These are phyloP conservation scores for Pedetes capensis DNA, from an alignment of 2,113 vertebrate species.

Conservation along the genomic window DNA sequence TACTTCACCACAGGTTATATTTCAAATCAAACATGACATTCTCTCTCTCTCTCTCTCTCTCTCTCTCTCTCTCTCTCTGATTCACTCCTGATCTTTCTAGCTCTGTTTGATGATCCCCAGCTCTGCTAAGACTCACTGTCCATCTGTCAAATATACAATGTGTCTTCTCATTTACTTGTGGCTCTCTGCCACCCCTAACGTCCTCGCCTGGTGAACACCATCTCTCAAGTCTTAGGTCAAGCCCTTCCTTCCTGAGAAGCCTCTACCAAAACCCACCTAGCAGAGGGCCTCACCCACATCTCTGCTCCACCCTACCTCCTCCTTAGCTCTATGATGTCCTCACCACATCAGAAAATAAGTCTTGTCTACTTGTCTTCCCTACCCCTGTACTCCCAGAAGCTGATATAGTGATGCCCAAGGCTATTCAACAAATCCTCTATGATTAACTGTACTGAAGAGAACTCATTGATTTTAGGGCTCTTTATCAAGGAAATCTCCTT, in stretches of 20 bases:
- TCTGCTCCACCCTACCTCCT: background rate
- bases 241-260: background rate
- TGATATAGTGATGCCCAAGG: background rate
- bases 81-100: background rate
- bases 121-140: background rate
- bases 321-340: background rate
- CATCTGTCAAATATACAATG: background rate
- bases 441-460: background rate
- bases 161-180: background rate
- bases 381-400: background rate
- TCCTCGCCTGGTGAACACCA: background rate
- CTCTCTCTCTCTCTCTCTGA: background rate
- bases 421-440: background rate
- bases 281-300: background rate
- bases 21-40: background rate
- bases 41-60: background rate
- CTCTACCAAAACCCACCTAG: background rate
- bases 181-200: background rate
- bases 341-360: background rate
- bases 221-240: background rate
- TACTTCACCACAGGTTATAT: background rate
- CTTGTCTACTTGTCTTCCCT: background rate
- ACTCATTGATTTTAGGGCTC: background rate
- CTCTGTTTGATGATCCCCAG: background rate
- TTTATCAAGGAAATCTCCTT: background rate